phyloP scores from a whole-genome alignment of 2,888 invertebrate species.

The Rhyacophila evoluta region DNA sequence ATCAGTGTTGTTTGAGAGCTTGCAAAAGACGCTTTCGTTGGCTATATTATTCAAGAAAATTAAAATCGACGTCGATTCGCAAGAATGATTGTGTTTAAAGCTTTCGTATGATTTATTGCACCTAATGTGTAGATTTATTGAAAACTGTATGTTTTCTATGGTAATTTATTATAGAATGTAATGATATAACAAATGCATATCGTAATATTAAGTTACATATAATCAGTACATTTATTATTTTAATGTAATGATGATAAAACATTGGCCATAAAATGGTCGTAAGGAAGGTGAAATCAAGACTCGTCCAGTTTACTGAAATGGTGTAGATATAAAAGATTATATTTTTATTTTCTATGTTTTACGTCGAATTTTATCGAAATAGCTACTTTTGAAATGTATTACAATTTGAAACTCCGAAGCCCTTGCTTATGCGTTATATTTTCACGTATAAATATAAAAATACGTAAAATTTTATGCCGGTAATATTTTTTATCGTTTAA shows the following conservation, averaged over 20 bases:
- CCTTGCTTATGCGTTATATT: too few relatives aligned
- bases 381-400: too few relatives aligned
- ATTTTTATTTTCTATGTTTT: too few relatives aligned
- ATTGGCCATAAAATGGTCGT: slow-evolving; percentile 3
- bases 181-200: slow-evolving; percentile 27
- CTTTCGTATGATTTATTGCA: neutral
- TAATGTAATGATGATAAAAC: neutral
- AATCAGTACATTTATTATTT: slow-evolving; percentile 5
- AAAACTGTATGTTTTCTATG: neutral
- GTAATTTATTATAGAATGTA: neutral
- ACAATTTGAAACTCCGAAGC: too few relatives aligned
- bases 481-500: too few relatives aligned
- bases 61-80: too few relatives aligned
- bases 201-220: neutral
- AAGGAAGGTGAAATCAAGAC: slow-evolving; percentile 23
- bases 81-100: neutral
- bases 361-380: too few relatives aligned
- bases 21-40: too few relatives aligned
- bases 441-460: too few relatives aligned
- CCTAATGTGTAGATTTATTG: neutral
- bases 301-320: slow-evolving; percentile 34
- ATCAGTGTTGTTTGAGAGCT: too few relatives aligned
- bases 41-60: too few relatives aligned
- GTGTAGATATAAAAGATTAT: neutral
- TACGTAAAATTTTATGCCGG: too few relatives aligned